Evolutionary conservation across 1,140 invertebrate genomes (phyloP), one percentile per base, ranked within the genome.

Genomic region (Aphelinus certus): DNA sequence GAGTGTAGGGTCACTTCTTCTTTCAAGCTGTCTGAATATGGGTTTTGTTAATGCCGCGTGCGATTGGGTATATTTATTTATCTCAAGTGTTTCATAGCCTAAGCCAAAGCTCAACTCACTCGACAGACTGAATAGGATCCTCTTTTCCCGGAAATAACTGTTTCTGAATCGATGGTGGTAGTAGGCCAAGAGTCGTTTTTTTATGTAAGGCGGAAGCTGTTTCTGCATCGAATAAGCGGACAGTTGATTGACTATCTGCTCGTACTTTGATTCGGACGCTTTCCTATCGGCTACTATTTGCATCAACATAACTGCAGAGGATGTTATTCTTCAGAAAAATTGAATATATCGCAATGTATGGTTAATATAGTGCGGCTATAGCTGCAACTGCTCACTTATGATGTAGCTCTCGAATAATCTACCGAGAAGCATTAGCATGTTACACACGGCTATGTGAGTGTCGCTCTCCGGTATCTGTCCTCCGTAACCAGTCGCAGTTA

Each of bases 161-260:
- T 84, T 82, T 63, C 79, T 78, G 57, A 85, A 88, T 2, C 84
- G 82, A 71, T 83, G 81, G 65, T 81, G 57, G 56, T 88, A 88
- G 75, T 84, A 86, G 46, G 79, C 75, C 10, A 83, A 70, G 2
- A 88, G 78, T 55, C 86, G 82, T 66, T 79, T 79, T 45, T 82
- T 86, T 78, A 87, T 87, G 45, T 84, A 79, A 4, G 67, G 10
- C 3, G 85, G 81, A 55, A 88, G 78, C 53, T 87, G 85, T 53
- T 87, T 88, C 55, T 87, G 83, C 10, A 73, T 79, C 0, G 82
- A 76, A 47, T 85, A 88, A n/a, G 86, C 84, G 3, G 69, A 67
- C n/a, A 88, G 57, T 78, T 88, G 83, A 74, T 86, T 82, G 3
- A 86, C 81, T 42, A 84, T 82, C 58, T 87, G 83, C 73, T 84